Evolutionary conservation across 2,113 vertebrate genomes (phyloP).

Genomic region (Vireo altiloquus): DNA sequence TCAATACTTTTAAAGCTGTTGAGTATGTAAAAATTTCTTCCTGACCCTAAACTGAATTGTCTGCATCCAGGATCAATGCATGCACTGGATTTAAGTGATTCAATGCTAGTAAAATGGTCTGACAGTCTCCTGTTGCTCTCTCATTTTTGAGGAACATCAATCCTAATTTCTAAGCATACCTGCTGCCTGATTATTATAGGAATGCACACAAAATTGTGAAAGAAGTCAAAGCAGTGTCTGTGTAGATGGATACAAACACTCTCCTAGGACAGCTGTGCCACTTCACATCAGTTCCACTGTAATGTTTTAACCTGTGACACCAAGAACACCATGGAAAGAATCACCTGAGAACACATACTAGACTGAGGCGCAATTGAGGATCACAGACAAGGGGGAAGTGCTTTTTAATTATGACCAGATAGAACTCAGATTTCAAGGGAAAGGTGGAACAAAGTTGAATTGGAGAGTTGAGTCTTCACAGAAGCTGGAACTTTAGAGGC

Average conservation of each 20-base stretch:
- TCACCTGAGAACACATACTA: not conserved
- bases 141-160: not conserved
- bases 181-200: not conserved
- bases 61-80: not conserved
- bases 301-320: not conserved
- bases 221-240: not conserved
- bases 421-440: not conserved
- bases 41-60: not conserved
- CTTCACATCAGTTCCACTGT: not conserved
- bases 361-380: not conserved
- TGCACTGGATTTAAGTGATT: not conserved
- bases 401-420: constrained; percentile 56
- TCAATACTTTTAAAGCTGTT: not conserved
- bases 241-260: rapidly evolving
- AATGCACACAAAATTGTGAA: not conserved
- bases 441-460: not conserved
- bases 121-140: not conserved
- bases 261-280: not conserved
- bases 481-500: constrained; percentile 58
- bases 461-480: constrained; percentile 49
- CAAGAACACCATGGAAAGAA: not conserved
- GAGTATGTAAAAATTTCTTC: not conserved
- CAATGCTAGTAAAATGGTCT: not conserved
- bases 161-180: not conserved
- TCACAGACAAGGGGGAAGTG: constrained; percentile 15